phyloP scores from a whole-genome alignment of 2,113 vertebrate genomes.

The Ailuropoda melanoleuca region DNA sequence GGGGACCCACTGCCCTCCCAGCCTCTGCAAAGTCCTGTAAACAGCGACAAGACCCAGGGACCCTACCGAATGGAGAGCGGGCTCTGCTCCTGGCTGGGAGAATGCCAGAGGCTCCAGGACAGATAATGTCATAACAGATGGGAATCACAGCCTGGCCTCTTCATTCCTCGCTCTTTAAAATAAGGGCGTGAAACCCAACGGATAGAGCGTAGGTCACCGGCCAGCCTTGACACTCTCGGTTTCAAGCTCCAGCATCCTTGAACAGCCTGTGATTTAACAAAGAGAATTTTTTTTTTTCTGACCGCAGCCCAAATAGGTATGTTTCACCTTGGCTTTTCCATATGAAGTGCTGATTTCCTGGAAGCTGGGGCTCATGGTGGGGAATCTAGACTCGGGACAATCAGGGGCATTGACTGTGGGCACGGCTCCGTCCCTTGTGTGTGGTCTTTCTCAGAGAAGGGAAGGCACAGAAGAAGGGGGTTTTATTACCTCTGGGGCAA shows the following conservation, averaged over 20 bases:
- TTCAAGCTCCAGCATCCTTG: neutral
- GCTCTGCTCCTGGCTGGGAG: neutral
- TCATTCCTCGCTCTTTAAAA: rapidly evolving
- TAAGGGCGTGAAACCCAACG: rapidly evolving
- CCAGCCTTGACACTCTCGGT: rapidly evolving
- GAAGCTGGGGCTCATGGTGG: neutral
- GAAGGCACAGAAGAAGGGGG: neutral
- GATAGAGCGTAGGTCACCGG: rapidly evolving
- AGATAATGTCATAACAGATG: rapidly evolving
- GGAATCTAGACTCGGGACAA: neutral
- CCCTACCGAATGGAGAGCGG: neutral
- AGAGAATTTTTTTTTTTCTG: neutral
- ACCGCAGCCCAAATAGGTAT: neutral
- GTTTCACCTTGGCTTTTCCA: neutral
- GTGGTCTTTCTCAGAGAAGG: neutral
- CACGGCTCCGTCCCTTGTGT: neutral
- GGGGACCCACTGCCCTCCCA: neutral
- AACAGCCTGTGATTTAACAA: neutral
- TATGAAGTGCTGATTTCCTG: neutral
- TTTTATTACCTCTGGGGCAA: neutral
- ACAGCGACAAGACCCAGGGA: neutral
- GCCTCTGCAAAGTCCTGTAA: neutral
- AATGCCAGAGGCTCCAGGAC: rapidly evolving
- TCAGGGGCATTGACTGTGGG: rapidly evolving
- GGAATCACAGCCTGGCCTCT: neutral